Percentiles rank a stretch among this genome's conserved stretches.
Evolutionary conservation across 2,113 vertebrate species (phyloP).

Genomic region (chimpanzee (Pan troglodytes)): NHGRI_mPanTro3-v2.1_pri NC_072411.2:49290001-49290500

Average conservation of each 20-base stretch:
- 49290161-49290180: no score
- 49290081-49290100: neutral
- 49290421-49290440: neutral
- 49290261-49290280: neutral
- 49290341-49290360: neutral
- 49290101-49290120: neutral
- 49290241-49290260: neutral
- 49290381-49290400: neutral
- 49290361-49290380: neutral
- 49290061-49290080: neutral
- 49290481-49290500: neutral
- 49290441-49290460: neutral
- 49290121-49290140: neutral
- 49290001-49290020: neutral
- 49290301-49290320: neutral
- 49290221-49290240: slow-evolving; percentile 22
- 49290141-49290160: neutral
- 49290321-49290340: slow-evolving; percentile 1
- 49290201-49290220: neutral
- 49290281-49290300: neutral
- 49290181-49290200: neutral
- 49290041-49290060: neutral
- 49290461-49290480: neutral
- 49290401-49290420: neutral
- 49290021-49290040: neutral